Conservation (phyloP, 2,113 vertebrate genomes). For the Mormoops blainvillei region DNA sequence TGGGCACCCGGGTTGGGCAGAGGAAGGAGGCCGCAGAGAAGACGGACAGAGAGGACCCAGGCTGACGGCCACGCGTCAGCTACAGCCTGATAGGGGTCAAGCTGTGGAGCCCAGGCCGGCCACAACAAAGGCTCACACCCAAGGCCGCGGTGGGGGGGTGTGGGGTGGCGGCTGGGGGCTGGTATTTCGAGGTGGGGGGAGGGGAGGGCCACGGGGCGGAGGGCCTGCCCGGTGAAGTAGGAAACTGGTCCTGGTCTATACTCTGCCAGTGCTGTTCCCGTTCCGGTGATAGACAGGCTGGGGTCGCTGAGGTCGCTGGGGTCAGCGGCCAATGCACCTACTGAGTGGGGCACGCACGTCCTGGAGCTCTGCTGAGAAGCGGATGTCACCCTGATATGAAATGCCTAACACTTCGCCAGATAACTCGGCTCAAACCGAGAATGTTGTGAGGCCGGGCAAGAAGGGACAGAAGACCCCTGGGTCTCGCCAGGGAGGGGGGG, state of each 20-base stretch:
- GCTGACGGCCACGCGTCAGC: neutral
- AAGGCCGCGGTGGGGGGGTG: no score
- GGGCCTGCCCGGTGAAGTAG: no score
- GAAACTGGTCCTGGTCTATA: neutral
- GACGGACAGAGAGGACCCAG: accelerated
- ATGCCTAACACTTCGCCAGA: neutral
- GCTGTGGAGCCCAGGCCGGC: accelerated
- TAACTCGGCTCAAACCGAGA: neutral
- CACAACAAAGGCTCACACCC: neutral
- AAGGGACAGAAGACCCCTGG: no score
- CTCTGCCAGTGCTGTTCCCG: accelerated
- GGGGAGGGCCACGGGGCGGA: accelerated
- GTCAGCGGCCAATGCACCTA: neutral
- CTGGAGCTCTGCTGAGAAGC: neutral
- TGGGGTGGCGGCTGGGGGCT: neutral
- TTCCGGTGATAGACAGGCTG: neutral
- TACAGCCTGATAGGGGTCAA: accelerated
- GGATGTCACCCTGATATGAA: neutral
- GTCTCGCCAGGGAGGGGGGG: neutral
- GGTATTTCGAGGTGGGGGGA: neutral
- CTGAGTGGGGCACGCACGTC: accelerated
- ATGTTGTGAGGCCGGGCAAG: neutral
- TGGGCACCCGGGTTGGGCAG: neutral
- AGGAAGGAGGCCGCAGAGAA: neutral
- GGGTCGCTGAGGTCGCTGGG: neutral